Conservation (phyloP, 2,888 invertebrate species). For the Drosophila tanythrix region DNA sequence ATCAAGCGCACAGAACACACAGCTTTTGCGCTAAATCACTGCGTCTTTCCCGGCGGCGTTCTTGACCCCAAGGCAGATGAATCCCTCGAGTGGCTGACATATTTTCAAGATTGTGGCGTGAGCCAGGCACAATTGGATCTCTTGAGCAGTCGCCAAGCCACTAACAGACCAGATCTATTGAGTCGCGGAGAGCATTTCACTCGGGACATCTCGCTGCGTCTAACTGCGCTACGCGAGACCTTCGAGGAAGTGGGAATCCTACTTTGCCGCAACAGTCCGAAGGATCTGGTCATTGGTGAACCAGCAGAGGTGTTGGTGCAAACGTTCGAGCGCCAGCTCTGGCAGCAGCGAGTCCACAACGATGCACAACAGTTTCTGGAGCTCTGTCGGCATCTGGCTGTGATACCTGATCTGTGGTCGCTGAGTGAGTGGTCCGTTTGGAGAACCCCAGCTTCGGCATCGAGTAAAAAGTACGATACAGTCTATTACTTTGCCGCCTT, state of each 20-base stretch:
- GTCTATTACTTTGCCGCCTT: conserved; percentile 70
- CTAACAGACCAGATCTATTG: conserved; percentile 82
- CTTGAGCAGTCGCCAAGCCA: conserved; percentile 66
- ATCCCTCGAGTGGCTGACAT: conserved; percentile 88
- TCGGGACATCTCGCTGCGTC: conserved; percentile 90
- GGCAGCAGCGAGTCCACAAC: conserved; percentile 87
- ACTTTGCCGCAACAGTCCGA: conserved; percentile 87
- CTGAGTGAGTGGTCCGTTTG: conserved; percentile 94
- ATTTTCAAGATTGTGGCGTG: conserved; percentile 88
- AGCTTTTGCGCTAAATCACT: conserved; percentile 90
- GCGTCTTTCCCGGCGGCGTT: conserved; percentile 96
- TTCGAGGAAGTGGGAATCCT: conserved; percentile 96
- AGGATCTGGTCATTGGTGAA: conserved; percentile 67
- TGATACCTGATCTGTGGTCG: conserved; percentile 92
- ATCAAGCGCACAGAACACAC: conserved; percentile 89
- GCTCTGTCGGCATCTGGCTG: conserved; percentile 88
- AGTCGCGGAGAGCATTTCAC: conserved; percentile 83
- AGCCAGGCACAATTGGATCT: conserved; percentile 85
- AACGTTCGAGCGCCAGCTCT: conserved; percentile 86
- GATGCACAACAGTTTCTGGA: conserved; percentile 86
- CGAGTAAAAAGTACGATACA: conserved; percentile 72
- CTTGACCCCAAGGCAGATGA: conserved; percentile 88
- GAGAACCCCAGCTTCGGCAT: conserved; percentile 88
- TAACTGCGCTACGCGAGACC: conserved; percentile 94
- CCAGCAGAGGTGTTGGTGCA: conserved; percentile 84